A percentile compares a stretch with the other conserved stretches of the same genome.
phyloP scores from a whole-genome alignment of 2,797 vertebrate genomes.

The Simalia tracyae region DNA sequence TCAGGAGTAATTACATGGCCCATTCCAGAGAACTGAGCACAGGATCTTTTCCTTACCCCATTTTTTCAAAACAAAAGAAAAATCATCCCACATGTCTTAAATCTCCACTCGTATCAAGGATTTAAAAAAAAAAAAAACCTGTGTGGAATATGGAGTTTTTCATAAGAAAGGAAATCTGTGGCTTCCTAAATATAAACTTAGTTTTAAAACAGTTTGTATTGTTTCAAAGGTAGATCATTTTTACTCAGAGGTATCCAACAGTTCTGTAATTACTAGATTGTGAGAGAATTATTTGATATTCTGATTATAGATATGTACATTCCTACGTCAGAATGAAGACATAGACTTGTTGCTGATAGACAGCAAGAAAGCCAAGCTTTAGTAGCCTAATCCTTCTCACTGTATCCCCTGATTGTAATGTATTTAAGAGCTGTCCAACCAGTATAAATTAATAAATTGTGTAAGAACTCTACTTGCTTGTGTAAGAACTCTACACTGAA shows the following conservation, averaged over 20 bases:
- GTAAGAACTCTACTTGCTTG: conserved; percentile 76
- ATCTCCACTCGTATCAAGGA: neutral
- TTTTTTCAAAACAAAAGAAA: neutral
- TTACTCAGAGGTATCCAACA: neutral
- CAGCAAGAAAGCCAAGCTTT: conserved; percentile 68
- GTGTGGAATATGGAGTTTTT: neutral
- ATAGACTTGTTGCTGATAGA: conserved; percentile 22
- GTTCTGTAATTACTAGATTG: conserved; percentile 22
- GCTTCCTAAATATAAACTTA: neutral
- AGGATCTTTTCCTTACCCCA: neutral
- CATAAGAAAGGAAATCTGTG: neutral
- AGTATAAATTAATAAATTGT: conserved; percentile 81
- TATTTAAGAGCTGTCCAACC: conserved; percentile 74
- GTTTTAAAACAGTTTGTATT: neutral
- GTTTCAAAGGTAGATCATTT: neutral
- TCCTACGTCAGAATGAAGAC: conserved; percentile 46
- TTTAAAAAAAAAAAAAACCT: neutral
- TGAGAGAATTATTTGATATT: conserved; percentile 64
- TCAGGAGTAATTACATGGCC: neutral
- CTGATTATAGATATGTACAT: conserved; percentile 67
- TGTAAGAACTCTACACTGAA: conserved; percentile 82
- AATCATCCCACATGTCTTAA: neutral
- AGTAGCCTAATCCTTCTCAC: conserved; percentile 77
- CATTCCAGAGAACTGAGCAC: neutral
- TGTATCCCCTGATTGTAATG: conserved; percentile 72